Conservation (phyloP, 2,113 vertebrate species). For the Argyrosomus japonicus region DNA sequence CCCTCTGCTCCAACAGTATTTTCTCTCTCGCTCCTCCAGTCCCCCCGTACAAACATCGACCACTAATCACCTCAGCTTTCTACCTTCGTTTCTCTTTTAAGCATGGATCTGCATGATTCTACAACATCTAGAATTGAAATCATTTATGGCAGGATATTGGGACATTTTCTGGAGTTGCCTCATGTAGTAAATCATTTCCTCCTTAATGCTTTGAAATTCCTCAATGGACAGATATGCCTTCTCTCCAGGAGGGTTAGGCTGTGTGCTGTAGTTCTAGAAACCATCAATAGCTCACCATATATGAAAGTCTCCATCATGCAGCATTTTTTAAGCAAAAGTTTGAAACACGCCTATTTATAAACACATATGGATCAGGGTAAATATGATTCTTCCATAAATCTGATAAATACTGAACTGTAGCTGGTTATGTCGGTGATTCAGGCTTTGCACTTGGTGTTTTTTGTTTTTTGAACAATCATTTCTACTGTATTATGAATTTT, state of each 20-base stretch:
- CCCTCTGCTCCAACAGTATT: conserved; percentile 38
- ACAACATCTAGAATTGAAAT: conserved; percentile 52
- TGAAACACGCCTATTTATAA: conserved; percentile 55
- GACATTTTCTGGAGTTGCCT: conserved; percentile 52
- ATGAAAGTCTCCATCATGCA: conserved; percentile 26
- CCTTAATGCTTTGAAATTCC: conserved; percentile 35
- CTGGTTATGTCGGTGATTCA: conserved; percentile 63
- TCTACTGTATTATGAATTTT: conserved; percentile 44
- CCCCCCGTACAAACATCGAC: conserved; percentile 33
- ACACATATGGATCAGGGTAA: conserved; percentile 62
- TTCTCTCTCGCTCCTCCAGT: conserved; percentile 34
- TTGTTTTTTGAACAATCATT: conserved; percentile 33
- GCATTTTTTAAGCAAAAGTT: conserved; percentile 44
- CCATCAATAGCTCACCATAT: conserved; percentile 40
- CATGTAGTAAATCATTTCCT: conserved; percentile 51
- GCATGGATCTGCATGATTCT: conserved; percentile 82
- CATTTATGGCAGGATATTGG: conserved; percentile 38
- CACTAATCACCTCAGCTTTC: conserved; percentile 49
- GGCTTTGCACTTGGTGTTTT: conserved; percentile 57
- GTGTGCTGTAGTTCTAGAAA: conserved; percentile 55
- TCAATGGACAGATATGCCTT: conserved; percentile 64
- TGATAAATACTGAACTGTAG: conserved; percentile 58
- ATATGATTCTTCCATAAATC: conserved; percentile 62
- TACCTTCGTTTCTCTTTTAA: conserved; percentile 55
- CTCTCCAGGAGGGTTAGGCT: conserved; percentile 55